Conservation (phyloP, 2,888 invertebrate genomes). For the Ormyrus rosae region DNA sequence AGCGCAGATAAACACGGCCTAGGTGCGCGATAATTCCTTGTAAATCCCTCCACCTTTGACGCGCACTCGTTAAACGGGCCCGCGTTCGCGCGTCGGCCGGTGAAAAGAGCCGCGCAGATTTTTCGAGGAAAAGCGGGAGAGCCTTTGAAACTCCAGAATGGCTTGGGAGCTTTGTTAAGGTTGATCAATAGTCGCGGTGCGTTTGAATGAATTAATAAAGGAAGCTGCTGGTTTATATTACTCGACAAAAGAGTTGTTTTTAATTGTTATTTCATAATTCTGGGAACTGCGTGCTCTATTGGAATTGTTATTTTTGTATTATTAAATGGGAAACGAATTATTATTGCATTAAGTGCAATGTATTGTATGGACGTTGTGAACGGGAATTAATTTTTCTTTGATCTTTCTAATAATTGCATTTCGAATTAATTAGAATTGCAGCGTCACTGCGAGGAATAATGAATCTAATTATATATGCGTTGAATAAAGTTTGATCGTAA, state of each 20-base stretch:
- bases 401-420: too few relatives aligned
- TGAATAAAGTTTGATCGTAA: slow-evolving; percentile 6
- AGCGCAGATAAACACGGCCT: slow-evolving; percentile 33
- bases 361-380: too few relatives aligned
- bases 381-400: too few relatives aligned
- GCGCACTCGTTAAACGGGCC: neutral
- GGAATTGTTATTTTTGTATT: too few relatives aligned
- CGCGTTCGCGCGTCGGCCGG: neutral
- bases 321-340: too few relatives aligned
- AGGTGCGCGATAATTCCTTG: slow-evolving; percentile 5
- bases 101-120: slow-evolving; percentile 3
- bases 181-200: neutral
- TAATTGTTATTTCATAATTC: too few relatives aligned
- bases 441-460: too few relatives aligned
- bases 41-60: neutral
- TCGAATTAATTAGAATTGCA: too few relatives aligned
- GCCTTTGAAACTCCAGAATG: slow-evolving; percentile 14
- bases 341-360: too few relatives aligned
- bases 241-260: too few relatives aligned
- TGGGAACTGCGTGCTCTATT: too few relatives aligned
- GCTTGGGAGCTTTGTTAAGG: slow-evolving; percentile 12
- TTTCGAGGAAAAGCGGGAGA: neutral
- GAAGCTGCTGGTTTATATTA: neutral
- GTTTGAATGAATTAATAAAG: slow-evolving; percentile 13
- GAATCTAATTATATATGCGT: neutral